Conservation (phyloP, 92 coral and sea anemone species). For the Actinostola sp. region DNA sequence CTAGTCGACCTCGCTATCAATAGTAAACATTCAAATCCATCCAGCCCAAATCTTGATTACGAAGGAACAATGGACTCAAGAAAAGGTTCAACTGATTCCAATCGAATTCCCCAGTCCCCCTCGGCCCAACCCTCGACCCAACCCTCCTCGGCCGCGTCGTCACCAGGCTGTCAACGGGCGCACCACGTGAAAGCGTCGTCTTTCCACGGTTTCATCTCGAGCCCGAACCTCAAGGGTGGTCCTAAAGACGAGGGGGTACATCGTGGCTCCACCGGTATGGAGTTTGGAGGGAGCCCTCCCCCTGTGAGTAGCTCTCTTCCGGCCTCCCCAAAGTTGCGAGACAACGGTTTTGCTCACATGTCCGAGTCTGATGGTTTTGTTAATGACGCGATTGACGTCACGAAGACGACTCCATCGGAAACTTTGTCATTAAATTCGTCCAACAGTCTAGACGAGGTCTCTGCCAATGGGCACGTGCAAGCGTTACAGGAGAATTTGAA, state of each 20-base stretch:
- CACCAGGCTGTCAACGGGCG: slow-evolving; percentile 28
- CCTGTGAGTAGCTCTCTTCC: slow-evolving; percentile 54
- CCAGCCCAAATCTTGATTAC: not conserved
- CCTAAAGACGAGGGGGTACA: slow-evolving; percentile 8
- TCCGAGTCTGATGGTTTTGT: slow-evolving; percentile 2
- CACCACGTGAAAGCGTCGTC: slow-evolving; percentile 17
- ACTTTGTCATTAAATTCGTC: not conserved
- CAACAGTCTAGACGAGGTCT: not conserved
- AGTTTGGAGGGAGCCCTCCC: slow-evolving; percentile 8
- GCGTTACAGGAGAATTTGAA: not conserved
- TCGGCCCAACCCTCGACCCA: slow-evolving; percentile 22
- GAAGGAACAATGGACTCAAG: slow-evolving; percentile 3
- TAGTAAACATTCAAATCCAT: not conserved
- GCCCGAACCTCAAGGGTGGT: slow-evolving; percentile 48
- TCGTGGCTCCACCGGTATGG: not conserved
- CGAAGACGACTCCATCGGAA: not conserved
- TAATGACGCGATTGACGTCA: slow-evolving; percentile 14
- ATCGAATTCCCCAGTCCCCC: slow-evolving; percentile 26
- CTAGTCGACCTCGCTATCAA: slow-evolving; percentile 28
- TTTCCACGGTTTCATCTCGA: slow-evolving; percentile 36
- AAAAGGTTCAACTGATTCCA: slow-evolving; percentile 29
- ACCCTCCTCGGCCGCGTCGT: slow-evolving; percentile 27
- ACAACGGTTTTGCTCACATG: slow-evolving; percentile 8
- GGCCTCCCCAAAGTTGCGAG: slow-evolving; percentile 46
- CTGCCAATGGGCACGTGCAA: not conserved